A percentile compares a stretch with the other conserved stretches of the same genome.
phyloP scores from a whole-genome alignment of 2,888 invertebrate genomes.

The Eumacrocentrus americanus region DNA sequence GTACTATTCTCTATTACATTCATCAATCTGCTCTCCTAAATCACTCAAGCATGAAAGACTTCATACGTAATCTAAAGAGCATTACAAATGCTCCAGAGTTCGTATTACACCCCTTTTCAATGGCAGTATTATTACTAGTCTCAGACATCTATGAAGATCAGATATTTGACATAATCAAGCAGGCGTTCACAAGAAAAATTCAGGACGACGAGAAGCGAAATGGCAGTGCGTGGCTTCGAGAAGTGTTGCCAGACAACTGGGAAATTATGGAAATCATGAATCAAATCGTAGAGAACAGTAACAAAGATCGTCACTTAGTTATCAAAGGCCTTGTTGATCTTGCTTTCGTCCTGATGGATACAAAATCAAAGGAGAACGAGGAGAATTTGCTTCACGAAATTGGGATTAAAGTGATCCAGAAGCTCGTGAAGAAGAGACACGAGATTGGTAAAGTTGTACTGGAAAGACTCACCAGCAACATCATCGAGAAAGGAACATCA shows the following conservation, averaged over 20 bases:
- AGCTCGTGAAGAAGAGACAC: slow-evolving; percentile 66
- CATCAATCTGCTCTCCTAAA: slow-evolving; percentile 61
- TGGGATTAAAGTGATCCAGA: slow-evolving; percentile 67
- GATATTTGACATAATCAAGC: slow-evolving; percentile 56
- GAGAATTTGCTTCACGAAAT: slow-evolving; percentile 61
- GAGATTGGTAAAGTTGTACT: slow-evolving; percentile 65
- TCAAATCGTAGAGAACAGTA: slow-evolving; percentile 62
- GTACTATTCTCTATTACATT: slow-evolving; percentile 69
- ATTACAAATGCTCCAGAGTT: slow-evolving; percentile 66
- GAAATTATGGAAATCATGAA: slow-evolving; percentile 60
- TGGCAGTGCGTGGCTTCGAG: slow-evolving; percentile 67
- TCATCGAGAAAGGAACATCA: slow-evolving; percentile 63
- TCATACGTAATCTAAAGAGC: slow-evolving; percentile 62
- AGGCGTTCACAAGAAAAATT: slow-evolving; percentile 54
- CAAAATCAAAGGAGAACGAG: slow-evolving; percentile 57
- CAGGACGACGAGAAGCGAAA: slow-evolving; percentile 61
- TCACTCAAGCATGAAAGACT: slow-evolving; percentile 62
- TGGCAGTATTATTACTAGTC: slow-evolving; percentile 67
- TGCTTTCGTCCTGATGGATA: slow-evolving; percentile 61
- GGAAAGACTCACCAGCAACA: slow-evolving; percentile 65
- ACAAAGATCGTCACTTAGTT: slow-evolving; percentile 63
- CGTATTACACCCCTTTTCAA: slow-evolving; percentile 69
- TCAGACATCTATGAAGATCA: slow-evolving; percentile 64
- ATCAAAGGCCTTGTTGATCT: slow-evolving; percentile 64
- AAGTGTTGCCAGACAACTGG: slow-evolving; percentile 55